Evolutionary conservation across 2,888 invertebrate species (phyloP).

Genomic region (Deilephila elpenor): DNA sequence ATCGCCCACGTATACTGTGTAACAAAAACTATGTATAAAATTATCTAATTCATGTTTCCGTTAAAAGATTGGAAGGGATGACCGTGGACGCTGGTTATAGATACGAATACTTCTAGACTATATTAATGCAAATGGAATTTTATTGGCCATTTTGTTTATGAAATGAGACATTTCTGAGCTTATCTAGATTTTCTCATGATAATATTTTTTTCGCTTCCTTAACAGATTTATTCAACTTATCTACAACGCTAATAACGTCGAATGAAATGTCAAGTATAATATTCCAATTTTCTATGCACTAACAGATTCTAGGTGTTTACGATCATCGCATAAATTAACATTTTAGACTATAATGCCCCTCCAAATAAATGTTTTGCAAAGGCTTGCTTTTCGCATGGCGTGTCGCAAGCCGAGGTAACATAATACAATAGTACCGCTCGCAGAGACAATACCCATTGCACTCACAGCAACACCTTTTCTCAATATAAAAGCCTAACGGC

Average conservation of each 20-base stretch:
- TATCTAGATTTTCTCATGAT: background rate
- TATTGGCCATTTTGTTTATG: background rate
- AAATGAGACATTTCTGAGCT: background rate
- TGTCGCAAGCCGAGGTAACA: conserved; percentile 68
- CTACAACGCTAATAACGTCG: background rate
- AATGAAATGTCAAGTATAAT: conserved; percentile 14
- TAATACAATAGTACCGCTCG: conserved; percentile 67
- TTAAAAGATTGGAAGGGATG: too few relatives aligned
- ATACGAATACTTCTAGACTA: background rate
- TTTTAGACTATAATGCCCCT: conserved; percentile 45
- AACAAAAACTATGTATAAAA: background rate
- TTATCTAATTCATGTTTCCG: background rate
- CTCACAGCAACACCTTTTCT: conserved; percentile 51
- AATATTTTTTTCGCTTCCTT: background rate
- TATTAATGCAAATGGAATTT: background rate
- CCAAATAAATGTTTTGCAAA: conserved; percentile 65
- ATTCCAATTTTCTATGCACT: background rate
- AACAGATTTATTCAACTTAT: background rate
- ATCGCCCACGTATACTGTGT: background rate
- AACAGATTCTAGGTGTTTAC: conserved; percentile 6
- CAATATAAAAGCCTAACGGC: conserved; percentile 45
- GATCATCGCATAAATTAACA: conserved; percentile 26
- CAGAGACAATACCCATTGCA: conserved; percentile 66
- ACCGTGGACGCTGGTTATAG: too few relatives aligned
- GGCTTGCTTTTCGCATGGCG: conserved; percentile 60